Percentiles rank a stretch among this genome's conserved stretches.
phyloP scores from a whole-genome alignment of 2,113 vertebrate species.

The Leucosticte australis region DNA sequence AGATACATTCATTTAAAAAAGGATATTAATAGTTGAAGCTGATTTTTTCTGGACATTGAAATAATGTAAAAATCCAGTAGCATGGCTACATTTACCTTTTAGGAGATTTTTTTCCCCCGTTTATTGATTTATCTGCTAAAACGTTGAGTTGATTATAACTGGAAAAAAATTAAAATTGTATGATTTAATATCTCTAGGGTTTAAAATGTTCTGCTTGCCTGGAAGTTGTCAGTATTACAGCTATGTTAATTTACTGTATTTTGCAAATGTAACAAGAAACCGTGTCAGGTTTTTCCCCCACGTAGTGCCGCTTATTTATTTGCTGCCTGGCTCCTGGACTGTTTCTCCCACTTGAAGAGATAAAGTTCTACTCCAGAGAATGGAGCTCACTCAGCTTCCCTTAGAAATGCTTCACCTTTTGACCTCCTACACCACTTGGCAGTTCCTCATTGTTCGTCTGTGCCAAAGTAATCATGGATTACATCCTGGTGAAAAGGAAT shows the following conservation, averaged over 20 bases:
- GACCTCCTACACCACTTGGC: constrained; percentile 4
- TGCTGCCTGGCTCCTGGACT: not conserved
- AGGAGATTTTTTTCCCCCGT: not conserved
- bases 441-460: not conserved
- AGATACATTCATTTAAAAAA: not conserved
- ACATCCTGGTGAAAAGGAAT: constrained; percentile 28
- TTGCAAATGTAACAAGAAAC: not conserved
- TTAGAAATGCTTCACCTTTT: constrained; percentile 16
- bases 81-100: not conserved
- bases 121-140: not conserved
- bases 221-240: not conserved
- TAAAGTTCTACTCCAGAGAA: not conserved
- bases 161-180: not conserved
- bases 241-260: not conserved
- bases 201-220: not conserved
- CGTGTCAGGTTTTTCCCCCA: accelerated
- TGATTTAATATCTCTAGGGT: not conserved
- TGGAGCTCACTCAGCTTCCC: not conserved
- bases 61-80: not conserved
- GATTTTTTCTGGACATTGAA: not conserved
- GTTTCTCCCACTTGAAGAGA: not conserved
- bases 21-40: not conserved
- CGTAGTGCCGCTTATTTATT: not conserved
- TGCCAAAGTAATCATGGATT: constrained; percentile 12
- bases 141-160: not conserved